These are phyloP conservation scores for Argentina silus DNA, from an alignment of 2,797 vertebrate species.

Conservation along the genomic window DNA sequence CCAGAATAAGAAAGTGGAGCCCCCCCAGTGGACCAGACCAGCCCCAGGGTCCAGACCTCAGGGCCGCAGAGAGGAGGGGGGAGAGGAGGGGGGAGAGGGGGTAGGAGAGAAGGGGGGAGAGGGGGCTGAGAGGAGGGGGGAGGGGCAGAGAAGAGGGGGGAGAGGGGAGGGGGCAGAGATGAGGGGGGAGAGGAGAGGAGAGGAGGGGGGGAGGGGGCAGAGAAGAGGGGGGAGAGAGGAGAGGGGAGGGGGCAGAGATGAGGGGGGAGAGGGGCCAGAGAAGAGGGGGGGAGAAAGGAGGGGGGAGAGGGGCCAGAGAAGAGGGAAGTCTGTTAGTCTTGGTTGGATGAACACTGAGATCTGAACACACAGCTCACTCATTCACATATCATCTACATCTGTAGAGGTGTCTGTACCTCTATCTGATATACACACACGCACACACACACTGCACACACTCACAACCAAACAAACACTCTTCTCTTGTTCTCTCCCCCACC, in stretches of 20 bases:
- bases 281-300: no score
- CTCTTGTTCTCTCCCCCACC: constrained; percentile 18
- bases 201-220: not conserved
- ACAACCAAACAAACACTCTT: constrained; percentile 38
- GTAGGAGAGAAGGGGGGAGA: not conserved
- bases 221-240: not conserved
- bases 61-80: constrained; percentile 28
- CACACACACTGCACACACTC: constrained; percentile 35
- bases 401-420: constrained; percentile 45
- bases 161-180: not conserved
- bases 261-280: no score
- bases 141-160: constrained; percentile 7
- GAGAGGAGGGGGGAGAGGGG: not conserved
- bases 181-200: not conserved
- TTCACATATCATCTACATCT: constrained; percentile 67
- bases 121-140: not conserved
- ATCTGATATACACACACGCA: constrained; percentile 21
- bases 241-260: not conserved
- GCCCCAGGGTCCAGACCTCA: constrained; percentile 23
- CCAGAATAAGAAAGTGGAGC: constrained; percentile 54
- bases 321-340: constrained; percentile 67
- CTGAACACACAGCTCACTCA: constrained; percentile 47
- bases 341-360: constrained; percentile 55
- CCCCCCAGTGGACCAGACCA: constrained; percentile 53
- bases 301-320: constrained; percentile 2